Conservation (phyloP, 2,113 vertebrate species). For the Hydropotes inermis region DNA sequence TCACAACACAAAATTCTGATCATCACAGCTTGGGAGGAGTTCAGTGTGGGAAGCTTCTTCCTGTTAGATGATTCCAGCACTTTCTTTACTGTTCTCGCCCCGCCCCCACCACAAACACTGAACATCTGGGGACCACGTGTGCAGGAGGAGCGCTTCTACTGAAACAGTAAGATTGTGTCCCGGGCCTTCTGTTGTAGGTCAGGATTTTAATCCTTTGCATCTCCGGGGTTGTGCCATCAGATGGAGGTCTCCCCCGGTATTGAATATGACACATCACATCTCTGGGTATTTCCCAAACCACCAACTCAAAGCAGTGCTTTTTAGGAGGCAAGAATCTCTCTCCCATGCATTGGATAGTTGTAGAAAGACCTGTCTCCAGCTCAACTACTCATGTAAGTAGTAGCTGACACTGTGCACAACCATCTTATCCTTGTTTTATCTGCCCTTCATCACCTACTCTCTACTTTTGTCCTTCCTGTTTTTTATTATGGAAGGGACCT, state of each 20-base stretch:
- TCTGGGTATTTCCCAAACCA: neutral
- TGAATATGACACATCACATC: neutral
- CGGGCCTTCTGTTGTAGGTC: fast-evolving
- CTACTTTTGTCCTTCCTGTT: neutral
- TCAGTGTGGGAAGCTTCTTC: neutral
- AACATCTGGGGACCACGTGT: neutral
- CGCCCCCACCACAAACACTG: neutral
- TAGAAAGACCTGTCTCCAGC: neutral
- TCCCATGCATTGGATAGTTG: neutral
- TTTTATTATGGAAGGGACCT: neutral
- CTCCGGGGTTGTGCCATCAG: neutral
- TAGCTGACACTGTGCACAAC: neutral
- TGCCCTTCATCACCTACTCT: neutral
- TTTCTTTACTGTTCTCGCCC: neutral
- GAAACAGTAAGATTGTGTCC: neutral
- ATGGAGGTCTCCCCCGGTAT: neutral
- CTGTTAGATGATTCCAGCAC: neutral
- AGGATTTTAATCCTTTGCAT: neutral
- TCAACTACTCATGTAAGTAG: neutral
- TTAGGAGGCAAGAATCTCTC: neutral
- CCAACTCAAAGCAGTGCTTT: neutral
- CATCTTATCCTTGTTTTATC: neutral
- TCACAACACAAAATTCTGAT: neutral
- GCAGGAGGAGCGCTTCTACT: neutral
- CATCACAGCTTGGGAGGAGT: neutral